A percentile compares a stretch with the other conserved stretches of the same genome.
Conservation (phyloP, 2,797 vertebrate genomes). For the Acanthurus lineatus region DNA sequence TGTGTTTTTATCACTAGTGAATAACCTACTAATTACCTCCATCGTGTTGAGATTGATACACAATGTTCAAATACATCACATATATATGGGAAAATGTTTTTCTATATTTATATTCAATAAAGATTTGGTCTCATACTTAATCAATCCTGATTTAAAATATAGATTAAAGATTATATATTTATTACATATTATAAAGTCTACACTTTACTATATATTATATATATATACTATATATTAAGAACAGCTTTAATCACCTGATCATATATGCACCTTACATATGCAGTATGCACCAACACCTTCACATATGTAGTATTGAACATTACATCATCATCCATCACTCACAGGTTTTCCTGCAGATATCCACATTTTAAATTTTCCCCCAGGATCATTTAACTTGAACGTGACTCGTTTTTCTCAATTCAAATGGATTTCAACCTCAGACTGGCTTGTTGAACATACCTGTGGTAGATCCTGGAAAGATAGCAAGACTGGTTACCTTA, state of each 20-base stretch:
- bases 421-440: constrained; percentile 53
- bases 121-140: not conserved
- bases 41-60: not conserved
- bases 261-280: not conserved
- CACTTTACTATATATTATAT: too few species aligned
- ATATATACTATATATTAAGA: too few species aligned
- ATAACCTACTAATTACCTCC: too few species aligned
- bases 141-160: too few species aligned
- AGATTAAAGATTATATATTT: too few species aligned
- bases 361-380: constrained; percentile 9
- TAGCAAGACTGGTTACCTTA: constrained; percentile 74
- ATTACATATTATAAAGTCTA: too few species aligned
- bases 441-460: constrained; percentile 55
- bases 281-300: too few species aligned
- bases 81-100: too few species aligned
- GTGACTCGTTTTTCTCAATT: constrained; percentile 26
- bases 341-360: constrained; percentile 5
- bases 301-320: not conserved
- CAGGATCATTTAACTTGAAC: constrained; percentile 25
- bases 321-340: not conserved
- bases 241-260: not conserved
- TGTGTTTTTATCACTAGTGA: not conserved
- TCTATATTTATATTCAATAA: not conserved
- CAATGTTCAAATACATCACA: too few species aligned
- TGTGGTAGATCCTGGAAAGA: constrained; percentile 55